A percentile compares a stretch with the other conserved stretches of the same genome.
phyloP scores from a whole-genome alignment of 1,140 invertebrate species.

The Trinorchestia longiramus region DNA sequence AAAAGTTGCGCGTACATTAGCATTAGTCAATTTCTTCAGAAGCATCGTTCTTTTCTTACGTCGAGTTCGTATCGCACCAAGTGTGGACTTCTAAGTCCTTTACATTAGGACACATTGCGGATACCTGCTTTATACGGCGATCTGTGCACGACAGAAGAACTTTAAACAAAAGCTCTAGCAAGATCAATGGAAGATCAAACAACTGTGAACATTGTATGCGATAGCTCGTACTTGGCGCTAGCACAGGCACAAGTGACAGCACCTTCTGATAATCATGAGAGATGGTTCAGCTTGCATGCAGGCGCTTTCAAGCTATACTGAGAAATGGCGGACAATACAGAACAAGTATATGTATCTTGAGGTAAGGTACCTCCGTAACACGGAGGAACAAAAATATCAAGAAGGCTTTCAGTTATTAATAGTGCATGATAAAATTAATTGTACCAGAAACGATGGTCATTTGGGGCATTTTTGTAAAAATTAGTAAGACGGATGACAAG shows the following conservation, averaged over 20 bases:
- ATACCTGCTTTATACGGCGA: background rate
- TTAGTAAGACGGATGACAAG: no score
- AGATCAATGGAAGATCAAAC: slow-evolving; percentile 13
- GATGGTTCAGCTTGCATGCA: background rate
- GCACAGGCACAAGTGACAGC: background rate
- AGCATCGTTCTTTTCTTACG: background rate
- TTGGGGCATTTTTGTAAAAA: background rate
- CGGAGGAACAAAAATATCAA: background rate
- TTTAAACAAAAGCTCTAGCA: slow-evolving; percentile 17
- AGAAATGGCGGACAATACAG: background rate
- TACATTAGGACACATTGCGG: background rate
- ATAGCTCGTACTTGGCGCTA: slow-evolving; percentile 16
- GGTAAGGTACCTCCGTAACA: background rate
- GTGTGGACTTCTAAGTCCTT: background rate
- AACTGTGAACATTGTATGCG: slow-evolving; percentile 25
- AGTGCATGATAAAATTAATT: background rate
- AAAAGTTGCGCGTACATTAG: no score
- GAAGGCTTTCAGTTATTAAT: background rate
- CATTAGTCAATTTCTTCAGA: background rate
- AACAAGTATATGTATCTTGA: background rate
- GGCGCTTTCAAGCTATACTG: background rate
- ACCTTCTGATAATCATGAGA: slow-evolving; percentile 10
- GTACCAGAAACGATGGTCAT: background rate
- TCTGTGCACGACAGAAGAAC: background rate
- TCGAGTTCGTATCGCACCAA: background rate